phyloP scores from a whole-genome alignment of 2,888 invertebrate genomes.

The Automeris io region DNA sequence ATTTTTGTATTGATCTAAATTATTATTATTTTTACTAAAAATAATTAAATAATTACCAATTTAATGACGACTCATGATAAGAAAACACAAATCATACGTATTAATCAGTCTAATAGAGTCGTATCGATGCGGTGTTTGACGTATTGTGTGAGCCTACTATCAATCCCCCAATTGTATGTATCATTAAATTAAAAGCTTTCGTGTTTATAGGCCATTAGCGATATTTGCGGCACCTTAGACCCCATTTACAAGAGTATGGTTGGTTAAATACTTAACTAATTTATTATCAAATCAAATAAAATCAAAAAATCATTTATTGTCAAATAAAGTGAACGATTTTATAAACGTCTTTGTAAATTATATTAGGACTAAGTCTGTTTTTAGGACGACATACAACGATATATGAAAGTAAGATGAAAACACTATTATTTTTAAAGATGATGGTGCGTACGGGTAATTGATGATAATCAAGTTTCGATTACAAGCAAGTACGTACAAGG shows the following conservation, averaged over 20 bases:
- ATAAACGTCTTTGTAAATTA: no score
- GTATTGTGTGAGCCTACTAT: slow-evolving; percentile 21
- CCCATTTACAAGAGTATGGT: slow-evolving; percentile 34
- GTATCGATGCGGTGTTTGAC: slow-evolving; percentile 17
- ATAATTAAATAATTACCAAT: slow-evolving; percentile 13
- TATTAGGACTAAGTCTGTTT: no score
- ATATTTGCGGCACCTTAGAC: slow-evolving; percentile 45
- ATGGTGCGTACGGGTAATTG: no score
- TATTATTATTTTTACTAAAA: no score
- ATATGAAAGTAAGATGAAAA: no score
- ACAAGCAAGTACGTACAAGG: no score
- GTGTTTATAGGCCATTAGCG: slow-evolving; percentile 54
- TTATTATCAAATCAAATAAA: slow-evolving; percentile 57
- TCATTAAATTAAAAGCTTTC: slow-evolving; percentile 65
- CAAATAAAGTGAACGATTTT: no score
- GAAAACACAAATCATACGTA: slow-evolving; percentile 8
- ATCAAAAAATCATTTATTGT: no score
- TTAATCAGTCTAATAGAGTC: slow-evolving; percentile 30
- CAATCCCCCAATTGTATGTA: slow-evolving; percentile 34
- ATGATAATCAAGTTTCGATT: no score
- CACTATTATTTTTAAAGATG: no score
- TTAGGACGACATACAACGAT: no score
- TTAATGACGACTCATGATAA: slow-evolving; percentile 6
- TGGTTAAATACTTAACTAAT: slow-evolving; percentile 51
- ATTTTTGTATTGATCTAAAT: no score